Evolutionary conservation across 2,113 vertebrate species (phyloP), one percentile per base, ranked within the genome.

Genomic region (Scartelaos histophorus): DNA sequence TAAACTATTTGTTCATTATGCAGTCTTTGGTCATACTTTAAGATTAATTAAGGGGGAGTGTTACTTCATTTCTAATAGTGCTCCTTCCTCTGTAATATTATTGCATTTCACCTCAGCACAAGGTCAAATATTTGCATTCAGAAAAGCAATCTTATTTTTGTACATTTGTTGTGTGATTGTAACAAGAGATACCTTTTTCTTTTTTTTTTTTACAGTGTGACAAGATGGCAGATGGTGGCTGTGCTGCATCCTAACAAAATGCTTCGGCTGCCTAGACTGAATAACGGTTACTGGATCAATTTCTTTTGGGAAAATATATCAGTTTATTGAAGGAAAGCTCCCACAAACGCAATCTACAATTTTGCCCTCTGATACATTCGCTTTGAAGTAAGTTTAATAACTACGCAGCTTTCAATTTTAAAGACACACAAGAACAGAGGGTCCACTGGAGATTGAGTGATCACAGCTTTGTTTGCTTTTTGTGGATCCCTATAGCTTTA

Each of bases 401-500:
- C 66, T 19, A 47, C 4, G n/a, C 58, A 66, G 75, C 70, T 74
- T 82, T 81, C 73, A 64, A 76, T 80, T 85, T 76, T 79, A 82
- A 89, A 82, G 53, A 67, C 82, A 75, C 76, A 82, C 66, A 71
- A 78, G 78, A 73, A 74, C 66, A 68, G 49, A 51, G 64, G 7
- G 43, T 62, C 71, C 60, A 53, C 65, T 65, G 3, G 72, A 83
- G 83, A 87, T 69, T 88, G 87, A 88, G 69, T 85, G 82, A 88
- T 79, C 68, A 75, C 53, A 57, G 77, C 84, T 85, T 89, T 89
- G 86, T 87, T 84, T 83, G 78, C 70, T 66, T 46, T 74, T 51
- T 64, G 47, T 66, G 70, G 79, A 89, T 83, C 80, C 74, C 67
- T 56, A 75, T 60, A 79, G 83, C 76, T 85, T 69, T 75, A 51